Conservation (phyloP, 2,888 invertebrate genomes). For the Periphyllus acericola region DNA sequence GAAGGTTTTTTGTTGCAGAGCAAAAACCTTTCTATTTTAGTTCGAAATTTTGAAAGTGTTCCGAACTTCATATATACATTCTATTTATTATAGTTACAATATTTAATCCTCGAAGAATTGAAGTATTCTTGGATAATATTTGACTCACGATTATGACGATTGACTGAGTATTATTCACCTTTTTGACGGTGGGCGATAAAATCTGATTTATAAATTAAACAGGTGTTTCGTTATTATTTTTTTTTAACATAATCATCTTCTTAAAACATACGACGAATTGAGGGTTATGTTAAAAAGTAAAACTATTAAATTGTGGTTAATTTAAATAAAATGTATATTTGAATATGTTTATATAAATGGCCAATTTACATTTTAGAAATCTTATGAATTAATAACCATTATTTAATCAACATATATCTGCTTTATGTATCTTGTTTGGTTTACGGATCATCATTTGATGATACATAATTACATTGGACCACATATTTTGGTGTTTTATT, state of each 20-base stretch:
- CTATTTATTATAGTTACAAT: not conserved
- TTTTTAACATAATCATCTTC: too few relatives aligned
- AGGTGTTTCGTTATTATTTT: not conserved
- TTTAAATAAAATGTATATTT: not conserved
- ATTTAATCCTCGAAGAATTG: not conserved
- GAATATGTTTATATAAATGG: not conserved
- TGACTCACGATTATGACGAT: not conserved
- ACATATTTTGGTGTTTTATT: not conserved
- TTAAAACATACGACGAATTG: too few relatives aligned
- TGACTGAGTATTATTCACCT: not conserved
- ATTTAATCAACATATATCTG: not conserved
- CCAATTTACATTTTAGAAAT: not conserved
- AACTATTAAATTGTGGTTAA: not conserved
- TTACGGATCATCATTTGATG: not conserved
- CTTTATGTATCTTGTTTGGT: not conserved
- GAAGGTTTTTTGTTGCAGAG: slow-evolving; percentile 24
- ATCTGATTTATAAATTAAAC: not conserved
- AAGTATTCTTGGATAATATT: not conserved
- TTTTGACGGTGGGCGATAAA: not conserved
- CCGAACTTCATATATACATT: not conserved
- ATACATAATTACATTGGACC: not conserved
- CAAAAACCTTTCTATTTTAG: slow-evolving; percentile 40
- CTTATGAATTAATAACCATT: not conserved
- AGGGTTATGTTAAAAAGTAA: too few relatives aligned
- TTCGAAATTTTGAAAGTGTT: slow-evolving; percentile 43